These are phyloP conservation scores for Avahi laniger DNA, from an alignment of 2,797 vertebrate genomes.

Conservation along the genomic window DNA sequence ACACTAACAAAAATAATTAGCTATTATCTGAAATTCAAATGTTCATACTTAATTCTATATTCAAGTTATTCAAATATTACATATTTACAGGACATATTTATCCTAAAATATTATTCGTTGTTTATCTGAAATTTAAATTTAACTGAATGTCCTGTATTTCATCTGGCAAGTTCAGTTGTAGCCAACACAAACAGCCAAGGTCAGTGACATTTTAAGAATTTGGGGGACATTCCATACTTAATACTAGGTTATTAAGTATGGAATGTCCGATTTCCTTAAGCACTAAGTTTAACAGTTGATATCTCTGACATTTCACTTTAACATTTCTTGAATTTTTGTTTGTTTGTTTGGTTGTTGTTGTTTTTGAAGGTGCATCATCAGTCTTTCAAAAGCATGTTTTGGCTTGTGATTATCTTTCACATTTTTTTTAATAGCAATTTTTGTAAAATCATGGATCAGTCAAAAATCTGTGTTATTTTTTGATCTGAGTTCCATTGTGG, in stretches of 20 bases:
- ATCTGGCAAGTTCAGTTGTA: background rate
- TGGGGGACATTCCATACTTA: background rate
- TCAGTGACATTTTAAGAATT: background rate
- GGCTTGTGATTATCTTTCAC: too few species aligned
- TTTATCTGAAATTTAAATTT: conserved; percentile 42
- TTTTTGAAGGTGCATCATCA: too few species aligned
- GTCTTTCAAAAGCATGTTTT: too few species aligned
- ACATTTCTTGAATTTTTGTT: too few species aligned
- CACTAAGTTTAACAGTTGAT: too few species aligned
- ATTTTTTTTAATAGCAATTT: too few species aligned
- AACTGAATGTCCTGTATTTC: background rate
- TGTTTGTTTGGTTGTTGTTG: too few species aligned
- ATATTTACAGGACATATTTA: background rate
- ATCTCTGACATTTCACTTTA: too few species aligned
- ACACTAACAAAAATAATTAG: background rate
- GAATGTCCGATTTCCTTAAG: too few species aligned
- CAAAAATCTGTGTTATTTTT: too few species aligned
- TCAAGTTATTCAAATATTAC: background rate
- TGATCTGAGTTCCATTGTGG: too few species aligned
- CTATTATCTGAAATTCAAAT: conserved; percentile 5
- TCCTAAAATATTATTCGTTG: background rate
- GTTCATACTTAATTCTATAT: background rate
- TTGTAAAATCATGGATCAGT: too few species aligned
- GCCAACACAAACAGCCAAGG: background rate
- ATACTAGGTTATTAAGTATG: background rate